Conservation (phyloP, 2,888 invertebrate species). For the Nipponacmea schrenckii region DNA sequence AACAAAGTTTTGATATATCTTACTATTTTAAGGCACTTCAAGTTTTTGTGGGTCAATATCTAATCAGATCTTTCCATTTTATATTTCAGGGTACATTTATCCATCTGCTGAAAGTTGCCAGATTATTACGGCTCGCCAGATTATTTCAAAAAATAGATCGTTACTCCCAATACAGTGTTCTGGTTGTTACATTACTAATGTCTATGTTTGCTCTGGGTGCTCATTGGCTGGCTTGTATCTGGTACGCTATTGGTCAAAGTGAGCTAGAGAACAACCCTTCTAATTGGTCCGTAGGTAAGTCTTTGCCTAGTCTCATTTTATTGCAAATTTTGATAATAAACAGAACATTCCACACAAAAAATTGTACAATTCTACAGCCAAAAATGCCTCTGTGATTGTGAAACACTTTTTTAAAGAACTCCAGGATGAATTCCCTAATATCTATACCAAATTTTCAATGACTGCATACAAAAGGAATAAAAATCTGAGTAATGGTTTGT, state of each 20-base stretch:
- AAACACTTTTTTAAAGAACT: too few species aligned
- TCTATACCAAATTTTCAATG: too few species aligned
- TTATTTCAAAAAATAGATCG: constrained; percentile 95
- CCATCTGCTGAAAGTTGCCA: constrained; percentile 91
- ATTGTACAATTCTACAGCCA: too few species aligned
- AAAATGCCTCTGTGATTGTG: too few species aligned
- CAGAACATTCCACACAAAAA: too few species aligned
- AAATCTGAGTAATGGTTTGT: too few species aligned
- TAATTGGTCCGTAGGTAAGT: constrained; percentile 85
- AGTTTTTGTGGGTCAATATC: too few species aligned
- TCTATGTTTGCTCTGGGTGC: constrained; percentile 92
- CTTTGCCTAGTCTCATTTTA: not conserved
- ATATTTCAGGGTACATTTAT: constrained; percentile 70
- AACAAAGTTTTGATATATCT: too few species aligned
- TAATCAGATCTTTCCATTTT: not conserved
- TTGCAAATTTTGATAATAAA: too few species aligned
- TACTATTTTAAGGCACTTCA: too few species aligned
- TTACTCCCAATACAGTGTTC: constrained; percentile 94
- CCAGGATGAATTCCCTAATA: too few species aligned
- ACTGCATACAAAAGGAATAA: too few species aligned
- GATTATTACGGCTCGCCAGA: constrained; percentile 87
- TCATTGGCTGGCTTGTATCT: constrained; percentile 96
- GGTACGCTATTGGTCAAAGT: constrained; percentile 94
- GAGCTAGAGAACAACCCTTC: constrained; percentile 78
- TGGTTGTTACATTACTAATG: constrained; percentile 93